Evolutionary conservation across 2,113 vertebrate species (phyloP).

Genomic region (Protomyctophum bolini): DNA sequence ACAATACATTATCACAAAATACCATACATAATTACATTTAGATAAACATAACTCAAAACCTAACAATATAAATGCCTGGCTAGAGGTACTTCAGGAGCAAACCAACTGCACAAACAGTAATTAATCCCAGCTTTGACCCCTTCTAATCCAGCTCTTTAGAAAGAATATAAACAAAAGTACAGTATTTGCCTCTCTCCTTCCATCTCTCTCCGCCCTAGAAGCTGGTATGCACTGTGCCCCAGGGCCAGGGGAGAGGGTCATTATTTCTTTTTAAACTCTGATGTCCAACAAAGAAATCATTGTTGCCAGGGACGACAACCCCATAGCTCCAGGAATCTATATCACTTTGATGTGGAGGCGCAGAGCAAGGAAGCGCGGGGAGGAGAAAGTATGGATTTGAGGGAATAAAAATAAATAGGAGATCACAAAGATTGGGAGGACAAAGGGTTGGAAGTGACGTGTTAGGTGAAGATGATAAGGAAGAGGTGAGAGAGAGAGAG

Average conservation of each 20-base stretch:
- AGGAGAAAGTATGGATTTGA: conserved; percentile 10
- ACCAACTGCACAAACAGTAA: no score
- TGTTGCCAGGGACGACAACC: conserved; percentile 56
- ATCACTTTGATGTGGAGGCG: conserved; percentile 28
- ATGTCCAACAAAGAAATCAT: conserved; percentile 54
- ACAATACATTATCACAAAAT: no score
- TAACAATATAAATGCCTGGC: no score
- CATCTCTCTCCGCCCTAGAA: not conserved
- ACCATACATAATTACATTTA: no score
- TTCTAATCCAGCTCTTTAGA: conserved; percentile 12
- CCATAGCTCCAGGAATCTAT: conserved; percentile 32
- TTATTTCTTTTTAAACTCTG: not conserved
- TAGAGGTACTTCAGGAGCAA: no score
- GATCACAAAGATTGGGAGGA: not conserved
- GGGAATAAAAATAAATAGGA: not conserved
- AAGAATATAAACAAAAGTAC: not conserved
- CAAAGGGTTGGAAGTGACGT: not conserved
- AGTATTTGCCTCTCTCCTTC: conserved; percentile 35
- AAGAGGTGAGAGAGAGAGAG: conserved; percentile 9
- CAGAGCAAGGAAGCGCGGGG: not conserved
- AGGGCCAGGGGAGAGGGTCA: not conserved
- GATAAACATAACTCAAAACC: no score
- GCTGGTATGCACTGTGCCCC: conserved; percentile 33
- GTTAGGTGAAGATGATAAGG: not conserved
- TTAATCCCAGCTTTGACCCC: conserved; percentile 26